phyloP scores from a whole-genome alignment of 2,113 vertebrate species.

The Eulemur macaco region DNA sequence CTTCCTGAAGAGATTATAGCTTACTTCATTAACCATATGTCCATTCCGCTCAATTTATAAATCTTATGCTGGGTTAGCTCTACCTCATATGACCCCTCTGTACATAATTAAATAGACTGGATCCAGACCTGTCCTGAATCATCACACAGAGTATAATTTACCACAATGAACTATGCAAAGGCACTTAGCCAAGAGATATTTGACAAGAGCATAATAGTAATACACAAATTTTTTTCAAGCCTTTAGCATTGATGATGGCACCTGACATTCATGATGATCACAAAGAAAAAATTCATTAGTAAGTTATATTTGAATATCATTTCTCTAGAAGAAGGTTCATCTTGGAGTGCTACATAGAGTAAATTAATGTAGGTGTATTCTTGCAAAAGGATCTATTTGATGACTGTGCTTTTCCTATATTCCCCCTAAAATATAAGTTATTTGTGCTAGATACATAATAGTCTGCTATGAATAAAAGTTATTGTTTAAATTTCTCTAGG shows the following conservation, averaged over 20 bases:
- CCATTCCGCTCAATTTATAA: neutral
- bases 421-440: neutral
- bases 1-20: neutral
- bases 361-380: neutral
- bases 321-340: neutral
- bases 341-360: neutral
- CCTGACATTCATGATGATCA: neutral
- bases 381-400: neutral
- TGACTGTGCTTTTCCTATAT: neutral
- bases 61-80: neutral
- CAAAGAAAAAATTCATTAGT: neutral
- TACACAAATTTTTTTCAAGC: neutral
- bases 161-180: neutral
- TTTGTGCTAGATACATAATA: neutral
- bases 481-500: neutral
- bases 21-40: neutral
- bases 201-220: neutral
- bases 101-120: neutral
- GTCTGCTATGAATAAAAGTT: neutral
- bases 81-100: neutral
- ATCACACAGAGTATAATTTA: neutral
- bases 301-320: neutral
- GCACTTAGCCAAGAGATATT: neutral
- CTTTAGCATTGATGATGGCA: too few relatives aligned
- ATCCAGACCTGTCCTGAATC: neutral